These are phyloP conservation scores for Tetragonula clypearis DNA, from an alignment of 1,140 invertebrate genomes.

Conservation along the genomic window DNA sequence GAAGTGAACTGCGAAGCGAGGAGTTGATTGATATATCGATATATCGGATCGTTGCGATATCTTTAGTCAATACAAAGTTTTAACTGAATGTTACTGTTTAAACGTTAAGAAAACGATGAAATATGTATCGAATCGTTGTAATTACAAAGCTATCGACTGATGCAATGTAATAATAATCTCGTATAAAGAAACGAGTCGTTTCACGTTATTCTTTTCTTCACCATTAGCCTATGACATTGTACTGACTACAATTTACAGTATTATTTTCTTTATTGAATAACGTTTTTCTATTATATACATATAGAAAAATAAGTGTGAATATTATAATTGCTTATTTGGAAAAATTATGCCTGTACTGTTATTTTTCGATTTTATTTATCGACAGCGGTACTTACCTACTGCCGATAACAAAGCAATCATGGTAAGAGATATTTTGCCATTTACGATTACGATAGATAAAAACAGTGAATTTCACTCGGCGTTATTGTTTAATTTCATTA, in stretches of 20 bases:
- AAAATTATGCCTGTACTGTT: neutral
- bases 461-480: neutral
- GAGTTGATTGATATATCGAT: neutral
- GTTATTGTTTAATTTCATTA: neutral
- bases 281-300: neutral
- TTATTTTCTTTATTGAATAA: neutral
- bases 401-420: neutral
- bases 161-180: neutral
- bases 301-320: no score
- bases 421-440: neutral
- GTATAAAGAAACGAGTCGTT: neutral
- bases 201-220: neutral
- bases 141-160: neutral
- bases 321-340: neutral
- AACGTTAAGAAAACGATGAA: neutral
- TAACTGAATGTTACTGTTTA: slow-evolving; percentile 14
- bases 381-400: neutral
- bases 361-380: neutral
- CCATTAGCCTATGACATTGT: neutral
- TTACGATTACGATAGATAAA: neutral
- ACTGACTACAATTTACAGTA: neutral
- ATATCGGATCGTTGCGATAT: neutral
- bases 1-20: neutral
- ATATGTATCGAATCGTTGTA: slow-evolving; percentile 15
- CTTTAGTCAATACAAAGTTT: neutral